phyloP scores from a whole-genome alignment of 2,113 vertebrate species.

The Connochaetes taurinus region DNA sequence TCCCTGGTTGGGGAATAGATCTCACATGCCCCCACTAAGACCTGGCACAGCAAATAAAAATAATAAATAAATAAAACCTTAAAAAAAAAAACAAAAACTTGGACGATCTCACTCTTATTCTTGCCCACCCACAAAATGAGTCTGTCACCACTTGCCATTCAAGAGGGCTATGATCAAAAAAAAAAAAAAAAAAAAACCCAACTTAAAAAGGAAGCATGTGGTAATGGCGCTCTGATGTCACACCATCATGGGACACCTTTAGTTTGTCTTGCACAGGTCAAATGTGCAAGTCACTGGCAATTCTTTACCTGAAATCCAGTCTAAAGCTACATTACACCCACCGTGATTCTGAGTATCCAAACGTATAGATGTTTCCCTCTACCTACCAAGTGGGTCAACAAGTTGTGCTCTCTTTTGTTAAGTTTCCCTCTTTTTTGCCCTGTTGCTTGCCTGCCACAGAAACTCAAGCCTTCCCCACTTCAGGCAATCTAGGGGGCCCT shows the following conservation, averaged over 20 bases:
- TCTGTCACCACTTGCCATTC: neutral
- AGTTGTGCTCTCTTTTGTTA: neutral
- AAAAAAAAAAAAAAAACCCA: neutral
- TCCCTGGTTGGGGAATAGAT: neutral
- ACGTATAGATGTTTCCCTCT: neutral
- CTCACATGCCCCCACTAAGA: neutral
- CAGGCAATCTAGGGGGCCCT: neutral
- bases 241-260: neutral
- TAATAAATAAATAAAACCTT: neutral
- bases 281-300: neutral
- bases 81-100: neutral
- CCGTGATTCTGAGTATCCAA: neutral
- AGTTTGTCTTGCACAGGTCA: neutral
- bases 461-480: neutral
- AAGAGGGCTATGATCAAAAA: neutral
- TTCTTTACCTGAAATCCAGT: neutral
- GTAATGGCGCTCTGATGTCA: neutral
- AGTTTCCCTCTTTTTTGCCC: neutral
- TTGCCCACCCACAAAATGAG: neutral
- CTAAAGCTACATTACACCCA: neutral
- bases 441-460: neutral
- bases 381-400: neutral
- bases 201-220: neutral
- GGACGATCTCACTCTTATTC: neutral
- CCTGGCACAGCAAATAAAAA: neutral